These are phyloP conservation scores for Sternarchorhynchus goeldii DNA, from an alignment of 2,797 vertebrate species.

Conservation along the genomic window DNA sequence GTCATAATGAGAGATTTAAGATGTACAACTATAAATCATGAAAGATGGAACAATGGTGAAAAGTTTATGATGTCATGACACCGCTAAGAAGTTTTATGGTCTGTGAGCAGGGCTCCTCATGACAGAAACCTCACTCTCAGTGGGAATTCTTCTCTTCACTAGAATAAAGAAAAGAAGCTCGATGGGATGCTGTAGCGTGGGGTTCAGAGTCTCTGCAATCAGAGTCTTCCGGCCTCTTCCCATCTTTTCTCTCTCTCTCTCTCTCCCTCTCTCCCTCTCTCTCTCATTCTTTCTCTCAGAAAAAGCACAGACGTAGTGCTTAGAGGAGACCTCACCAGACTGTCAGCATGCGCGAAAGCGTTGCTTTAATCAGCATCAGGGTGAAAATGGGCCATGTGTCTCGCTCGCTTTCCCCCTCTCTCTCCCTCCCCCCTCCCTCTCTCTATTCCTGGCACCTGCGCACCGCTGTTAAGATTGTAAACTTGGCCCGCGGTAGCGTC, in stretches of 20 bases:
- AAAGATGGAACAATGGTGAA: not conserved
- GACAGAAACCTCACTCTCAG: not conserved
- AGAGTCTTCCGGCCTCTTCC: no score
- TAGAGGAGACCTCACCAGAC: constrained; percentile 45
- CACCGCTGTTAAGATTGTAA: not conserved
- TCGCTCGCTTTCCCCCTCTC: constrained; percentile 18
- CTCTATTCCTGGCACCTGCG: constrained; percentile 5
- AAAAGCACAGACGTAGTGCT: constrained; percentile 29
- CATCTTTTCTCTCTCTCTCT: constrained; percentile 15
- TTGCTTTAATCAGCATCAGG: constrained; percentile 50
- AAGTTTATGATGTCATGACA: constrained; percentile 7
- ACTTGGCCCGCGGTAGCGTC: constrained; percentile 12
- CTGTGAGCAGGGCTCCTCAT: not conserved
- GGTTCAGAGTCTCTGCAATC: no score
- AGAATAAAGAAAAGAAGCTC: constrained; percentile 7
- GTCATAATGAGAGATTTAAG: constrained; percentile 26
- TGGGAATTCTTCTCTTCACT: not conserved
- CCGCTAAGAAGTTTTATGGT: constrained; percentile 3
- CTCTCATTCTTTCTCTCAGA: not conserved
- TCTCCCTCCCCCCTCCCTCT: not conserved
- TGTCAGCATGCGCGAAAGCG: constrained; percentile 44
- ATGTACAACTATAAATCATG: constrained; percentile 26
- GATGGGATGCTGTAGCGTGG: no score
- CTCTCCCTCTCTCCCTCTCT: constrained; percentile 14
- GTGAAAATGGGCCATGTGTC: constrained; percentile 31